Evolutionary conservation across 1,140 invertebrate genomes (phyloP), one percentile per base, ranked within the genome.

Genomic region (Elysia chlorotica): DNA sequence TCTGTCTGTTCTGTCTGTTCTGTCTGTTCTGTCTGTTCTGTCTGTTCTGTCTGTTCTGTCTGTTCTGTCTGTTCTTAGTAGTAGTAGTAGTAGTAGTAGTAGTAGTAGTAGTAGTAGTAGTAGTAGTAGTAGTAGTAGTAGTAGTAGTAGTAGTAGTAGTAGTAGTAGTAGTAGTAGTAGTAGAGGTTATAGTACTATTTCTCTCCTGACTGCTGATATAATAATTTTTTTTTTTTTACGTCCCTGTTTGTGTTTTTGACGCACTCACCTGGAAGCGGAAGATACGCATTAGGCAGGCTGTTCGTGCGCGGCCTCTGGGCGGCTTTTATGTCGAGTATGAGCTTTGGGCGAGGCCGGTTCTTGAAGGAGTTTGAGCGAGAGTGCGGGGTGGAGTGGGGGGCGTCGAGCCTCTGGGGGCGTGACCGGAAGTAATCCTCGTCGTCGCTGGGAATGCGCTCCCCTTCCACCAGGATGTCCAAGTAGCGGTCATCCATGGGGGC

Each of bases 311-410:
- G 79, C 30, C 79, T 65, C 33, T 79, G 73, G 30, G 75, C 74
- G 0, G 66, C 61, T 25, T 73, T 61, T 5, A 78, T 59, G 28
- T 81, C 80, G 25, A 78, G 65, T 28, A 76, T 56, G 1, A 78
- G 71, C 69, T 76, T 80, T 17, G 79, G 76, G 30, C 81, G 65
- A 3, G 78, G 76, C 17, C 76, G 31, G 53, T 81, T 82, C 37
- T 74, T 76, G 65, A 82, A 81, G 37, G 81, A 82, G 41, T 76
- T 77, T 19, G 81, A 81, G 0, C 81, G 67, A n/a, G 77, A 78
- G 31, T 80, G 78, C 1, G 78, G 74, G 2, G 76, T 71, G 25
- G 76, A 78, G 67, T 59, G 67, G 31, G 71, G 38, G 19, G 63
- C 31, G 25, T 73, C 71, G 5, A 70, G 56, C 23, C 41, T 56